phyloP scores from a whole-genome alignment of 2,888 invertebrate genomes.

The Fragum whitleyi region DNA sequence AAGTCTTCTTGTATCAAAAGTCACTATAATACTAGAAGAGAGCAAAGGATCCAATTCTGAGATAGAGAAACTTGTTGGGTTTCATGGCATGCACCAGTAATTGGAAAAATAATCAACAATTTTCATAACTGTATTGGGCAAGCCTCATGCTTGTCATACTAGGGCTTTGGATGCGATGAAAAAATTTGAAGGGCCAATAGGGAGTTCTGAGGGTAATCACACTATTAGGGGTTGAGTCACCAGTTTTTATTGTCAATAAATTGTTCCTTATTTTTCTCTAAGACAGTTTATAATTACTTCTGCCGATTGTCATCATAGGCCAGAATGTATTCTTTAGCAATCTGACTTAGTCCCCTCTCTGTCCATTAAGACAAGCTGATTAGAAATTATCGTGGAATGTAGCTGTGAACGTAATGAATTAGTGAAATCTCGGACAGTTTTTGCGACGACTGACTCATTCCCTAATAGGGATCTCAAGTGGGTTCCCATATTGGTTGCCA shows the following conservation, averaged over 20 bases:
- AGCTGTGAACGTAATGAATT: conserved; percentile 38
- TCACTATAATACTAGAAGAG: too few species aligned
- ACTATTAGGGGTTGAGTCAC: conserved; percentile 30
- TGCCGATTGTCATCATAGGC: conserved; percentile 31
- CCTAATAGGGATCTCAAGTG: conserved; percentile 24
- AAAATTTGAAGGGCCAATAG: conserved; percentile 6
- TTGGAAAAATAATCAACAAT: conserved; percentile 27
- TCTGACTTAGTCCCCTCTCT: conserved; percentile 5
- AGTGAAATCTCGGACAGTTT: conserved; percentile 28
- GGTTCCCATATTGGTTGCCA: conserved; percentile 18
- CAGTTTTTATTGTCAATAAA: conserved; percentile 22
- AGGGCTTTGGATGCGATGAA: conserved; percentile 8
- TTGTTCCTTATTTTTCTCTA: conserved; percentile 10
- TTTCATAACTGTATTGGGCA: conserved; percentile 22
- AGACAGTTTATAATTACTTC: conserved; percentile 33
- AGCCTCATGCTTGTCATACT: conserved; percentile 13
- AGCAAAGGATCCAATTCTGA: not conserved
- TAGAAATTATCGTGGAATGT: conserved; percentile 11
- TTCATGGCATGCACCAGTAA: conserved; percentile 5
- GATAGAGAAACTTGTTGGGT: conserved; percentile 16
- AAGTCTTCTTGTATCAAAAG: too few species aligned
- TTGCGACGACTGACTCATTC: conserved; percentile 20
- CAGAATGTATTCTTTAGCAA: conserved; percentile 22
- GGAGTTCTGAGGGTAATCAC: conserved; percentile 17
- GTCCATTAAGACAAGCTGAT: conserved; percentile 34